Base-by-base conservation (phyloP, 2,888 invertebrate genomes). In the Ecdyonurus torrentis region DNA sequence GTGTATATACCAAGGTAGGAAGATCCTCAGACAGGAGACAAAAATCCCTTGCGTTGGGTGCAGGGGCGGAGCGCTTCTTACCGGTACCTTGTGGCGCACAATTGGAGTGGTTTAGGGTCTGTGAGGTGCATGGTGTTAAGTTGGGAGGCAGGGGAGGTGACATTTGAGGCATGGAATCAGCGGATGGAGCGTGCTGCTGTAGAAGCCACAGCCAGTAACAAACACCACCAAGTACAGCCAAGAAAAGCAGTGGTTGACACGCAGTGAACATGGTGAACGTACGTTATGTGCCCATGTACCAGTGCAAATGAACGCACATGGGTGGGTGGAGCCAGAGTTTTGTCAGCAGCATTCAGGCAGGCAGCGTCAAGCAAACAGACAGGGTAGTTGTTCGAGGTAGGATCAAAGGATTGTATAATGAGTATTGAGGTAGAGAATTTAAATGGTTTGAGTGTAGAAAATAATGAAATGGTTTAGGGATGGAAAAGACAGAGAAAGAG, bases 401-500 rank as follows among this genome's bases (percentile, higher is more conserved):
- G 62, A 61, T 60, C 52, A 60, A 25, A 55, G 64, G 59, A 62
- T 52, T 22, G 22, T 23, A 63, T 61, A 66, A 60, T 23, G 64
- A 65, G 63, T 62, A 61, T 52, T 19, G 55, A 62, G 61, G 10
- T 37, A 19, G 19, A 7, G 25, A 25, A 50, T 18, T 22, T 59
- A 58, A n/a, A 24, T 50, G 53, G 20, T 24, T 25, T 60, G 23
- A 58, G 58, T 50, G 52, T 37, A n/a, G 22, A 61, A 1, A 50
- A 15, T 37, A 58, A 25, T 61, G 66, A 1, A 19, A 58, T 62
- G 63, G 58, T 52, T 59, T 66, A 69, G 67, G 67, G 68, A 66
- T 67, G 68, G 68, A 66, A 68, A 67, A 67, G 62, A 65, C 61
- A 66, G 63, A 66, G 62, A 63, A 50, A 64, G 62, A 64, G 52